Conservation (phyloP, 2,797 vertebrate species). For the Diglossa cyanea region DNA sequence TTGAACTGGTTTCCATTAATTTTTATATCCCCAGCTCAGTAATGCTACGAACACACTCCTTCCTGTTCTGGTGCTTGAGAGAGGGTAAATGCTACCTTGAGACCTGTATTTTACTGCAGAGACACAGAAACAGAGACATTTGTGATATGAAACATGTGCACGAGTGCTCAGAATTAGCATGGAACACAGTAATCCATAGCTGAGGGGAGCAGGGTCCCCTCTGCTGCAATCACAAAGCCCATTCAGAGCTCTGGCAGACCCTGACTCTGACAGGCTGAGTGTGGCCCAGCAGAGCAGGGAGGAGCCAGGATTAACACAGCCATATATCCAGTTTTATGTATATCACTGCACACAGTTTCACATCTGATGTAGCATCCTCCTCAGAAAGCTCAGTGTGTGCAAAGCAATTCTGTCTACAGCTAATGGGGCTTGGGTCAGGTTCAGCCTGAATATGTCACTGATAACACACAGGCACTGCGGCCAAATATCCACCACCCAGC, state of each 20-base stretch:
- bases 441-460: neutral
- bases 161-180: neutral
- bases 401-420: neutral
- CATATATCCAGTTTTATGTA: neutral
- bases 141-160: neutral
- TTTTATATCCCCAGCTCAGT: neutral
- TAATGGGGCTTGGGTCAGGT: neutral
- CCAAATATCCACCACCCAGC: neutral
- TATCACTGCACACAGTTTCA: neutral
- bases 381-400: neutral
- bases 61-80: neutral
- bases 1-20: neutral
- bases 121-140: neutral
- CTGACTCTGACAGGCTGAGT: neutral
- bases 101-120: neutral
- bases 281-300: neutral
- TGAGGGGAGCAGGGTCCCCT: neutral
- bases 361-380: neutral
- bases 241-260: neutral
- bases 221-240: fast-evolving
- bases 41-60: neutral
- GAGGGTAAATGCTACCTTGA: neutral
- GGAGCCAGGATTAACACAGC: neutral
- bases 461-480: neutral
- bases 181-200: fast-evolving